These are phyloP conservation scores for Trichosurus vulpecula DNA, from an alignment of 2,797 vertebrate genomes.

Conservation along the genomic window DNA sequence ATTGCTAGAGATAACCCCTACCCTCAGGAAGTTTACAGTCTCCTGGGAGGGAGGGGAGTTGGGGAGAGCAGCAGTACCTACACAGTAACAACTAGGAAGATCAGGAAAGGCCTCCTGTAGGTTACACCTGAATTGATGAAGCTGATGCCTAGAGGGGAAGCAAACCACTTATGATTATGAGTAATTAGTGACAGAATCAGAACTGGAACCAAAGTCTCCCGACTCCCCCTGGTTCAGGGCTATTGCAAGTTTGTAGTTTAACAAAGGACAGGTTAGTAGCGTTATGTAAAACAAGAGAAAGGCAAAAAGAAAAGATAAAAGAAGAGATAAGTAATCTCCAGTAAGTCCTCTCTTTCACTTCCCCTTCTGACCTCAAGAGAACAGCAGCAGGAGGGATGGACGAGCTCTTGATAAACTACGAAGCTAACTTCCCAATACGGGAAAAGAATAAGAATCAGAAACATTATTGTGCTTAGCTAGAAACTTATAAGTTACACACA, in stretches of 20 bases:
- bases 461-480: no score
- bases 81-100: neutral
- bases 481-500: no score
- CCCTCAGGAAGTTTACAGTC: neutral
- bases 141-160: neutral
- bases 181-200: neutral
- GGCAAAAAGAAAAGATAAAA: neutral
- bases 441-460: no score
- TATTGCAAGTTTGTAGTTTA: neutral
- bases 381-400: neutral
- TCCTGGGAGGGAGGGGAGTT: neutral
- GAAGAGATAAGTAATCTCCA: neutral
- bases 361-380: neutral
- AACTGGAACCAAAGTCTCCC: neutral
- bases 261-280: neutral
- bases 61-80: neutral
- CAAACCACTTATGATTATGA: neutral
- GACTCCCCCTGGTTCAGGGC: neutral
- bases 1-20: neutral
- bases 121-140: neutral
- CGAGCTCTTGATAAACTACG: no score
- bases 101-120: neutral
- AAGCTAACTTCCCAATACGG: no score
- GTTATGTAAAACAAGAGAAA: neutral
- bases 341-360: neutral